Conservation (phyloP, 2,888 invertebrate species). For the Disparrhopalites patrizii region DNA sequence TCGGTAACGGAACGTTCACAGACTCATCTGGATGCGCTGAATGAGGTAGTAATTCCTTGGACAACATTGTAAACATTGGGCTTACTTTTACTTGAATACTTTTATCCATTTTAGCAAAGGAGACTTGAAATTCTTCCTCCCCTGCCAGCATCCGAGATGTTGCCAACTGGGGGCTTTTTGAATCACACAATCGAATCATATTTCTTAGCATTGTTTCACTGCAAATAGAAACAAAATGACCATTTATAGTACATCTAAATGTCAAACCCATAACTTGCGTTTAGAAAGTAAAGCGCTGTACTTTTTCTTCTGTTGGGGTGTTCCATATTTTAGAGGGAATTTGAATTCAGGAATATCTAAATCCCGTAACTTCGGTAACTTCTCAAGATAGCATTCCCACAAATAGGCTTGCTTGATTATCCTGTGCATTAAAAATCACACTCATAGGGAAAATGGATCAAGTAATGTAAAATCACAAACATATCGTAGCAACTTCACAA, state of each 20-base stretch:
- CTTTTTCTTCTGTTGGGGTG: conserved; percentile 67
- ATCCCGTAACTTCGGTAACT: conserved; percentile 69
- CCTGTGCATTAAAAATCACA: conserved; percentile 31
- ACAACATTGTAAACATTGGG: conserved; percentile 65
- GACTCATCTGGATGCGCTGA: conserved; percentile 55
- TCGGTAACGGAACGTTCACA: conserved; percentile 60
- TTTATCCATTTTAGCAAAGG: conserved; percentile 27
- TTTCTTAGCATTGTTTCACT: conserved; percentile 41
- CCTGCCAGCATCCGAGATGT: conserved; percentile 28
- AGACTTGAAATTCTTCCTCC: conserved; percentile 36
- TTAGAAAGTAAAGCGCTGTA: conserved; percentile 52
- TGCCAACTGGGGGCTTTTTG: conserved; percentile 23
- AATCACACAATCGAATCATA: conserved; percentile 41
- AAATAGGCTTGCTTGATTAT: conserved; percentile 52
- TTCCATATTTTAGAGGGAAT: conserved; percentile 70
- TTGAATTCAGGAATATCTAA: conserved; percentile 65
- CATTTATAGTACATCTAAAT: conserved; percentile 20
- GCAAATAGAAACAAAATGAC: conserved; percentile 28
- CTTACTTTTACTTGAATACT: conserved; percentile 60
- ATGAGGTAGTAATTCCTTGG: conserved; percentile 61
- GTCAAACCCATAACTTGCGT: background rate
- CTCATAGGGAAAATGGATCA: background rate
- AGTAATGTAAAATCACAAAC: background rate
- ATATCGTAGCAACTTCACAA: background rate
- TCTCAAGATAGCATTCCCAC: conserved; percentile 71